Evolutionary conservation across 2,113 vertebrate species (phyloP).

Genomic region (Lophotis ruficrista): DNA sequence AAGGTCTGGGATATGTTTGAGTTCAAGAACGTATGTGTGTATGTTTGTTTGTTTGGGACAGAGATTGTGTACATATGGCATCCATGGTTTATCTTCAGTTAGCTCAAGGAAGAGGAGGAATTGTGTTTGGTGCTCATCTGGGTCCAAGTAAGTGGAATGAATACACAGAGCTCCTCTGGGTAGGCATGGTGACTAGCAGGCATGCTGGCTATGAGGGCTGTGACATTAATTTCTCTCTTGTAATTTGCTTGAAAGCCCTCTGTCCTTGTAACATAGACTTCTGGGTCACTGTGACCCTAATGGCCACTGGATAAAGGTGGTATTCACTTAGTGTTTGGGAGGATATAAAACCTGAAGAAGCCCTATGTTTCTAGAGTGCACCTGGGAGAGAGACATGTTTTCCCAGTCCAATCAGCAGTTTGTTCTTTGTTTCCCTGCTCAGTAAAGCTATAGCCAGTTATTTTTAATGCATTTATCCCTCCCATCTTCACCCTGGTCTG

Average conservation of each 20-base stretch:
- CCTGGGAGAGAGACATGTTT: neutral
- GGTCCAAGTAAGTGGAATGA: neutral
- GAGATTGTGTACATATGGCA: neutral
- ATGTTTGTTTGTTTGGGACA: accelerated
- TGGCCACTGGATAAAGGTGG: neutral
- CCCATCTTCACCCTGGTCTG: neutral
- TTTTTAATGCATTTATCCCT: neutral
- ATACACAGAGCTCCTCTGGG: neutral
- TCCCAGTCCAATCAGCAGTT: neutral
- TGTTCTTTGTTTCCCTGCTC: neutral
- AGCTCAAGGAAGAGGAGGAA: neutral
- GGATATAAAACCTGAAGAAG: neutral
- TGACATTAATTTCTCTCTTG: neutral
- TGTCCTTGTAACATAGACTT: neutral
- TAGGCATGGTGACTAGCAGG: neutral
- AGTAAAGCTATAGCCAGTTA: neutral
- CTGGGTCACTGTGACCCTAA: neutral
- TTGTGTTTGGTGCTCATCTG: neutral
- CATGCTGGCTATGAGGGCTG: neutral
- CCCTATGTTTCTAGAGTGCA: neutral
- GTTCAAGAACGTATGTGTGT: neutral
- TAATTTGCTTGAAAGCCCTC: neutral
- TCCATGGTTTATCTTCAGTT: neutral
- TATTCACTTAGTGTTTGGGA: neutral
- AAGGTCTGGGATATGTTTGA: neutral